Evolutionary conservation across 2,113 vertebrate species (phyloP).

Genomic region (Edolisoma coerulescens): DNA sequence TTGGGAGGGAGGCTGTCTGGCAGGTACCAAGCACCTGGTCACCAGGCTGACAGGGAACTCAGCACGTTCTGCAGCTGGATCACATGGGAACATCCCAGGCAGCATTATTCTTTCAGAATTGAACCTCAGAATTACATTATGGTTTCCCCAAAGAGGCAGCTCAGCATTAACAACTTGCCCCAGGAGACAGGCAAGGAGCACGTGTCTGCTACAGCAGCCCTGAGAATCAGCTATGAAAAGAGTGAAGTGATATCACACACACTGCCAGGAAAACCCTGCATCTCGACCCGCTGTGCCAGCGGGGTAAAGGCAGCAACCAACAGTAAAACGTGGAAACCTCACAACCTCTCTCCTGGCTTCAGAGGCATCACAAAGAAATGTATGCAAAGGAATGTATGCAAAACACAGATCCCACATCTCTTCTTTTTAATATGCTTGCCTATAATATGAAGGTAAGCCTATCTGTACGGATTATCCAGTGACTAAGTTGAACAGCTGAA

Average conservation of each 20-base stretch:
- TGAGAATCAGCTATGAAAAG: background rate
- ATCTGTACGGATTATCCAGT: background rate
- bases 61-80: background rate
- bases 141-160: background rate
- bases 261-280: background rate
- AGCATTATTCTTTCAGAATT: background rate
- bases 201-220: rapidly evolving
- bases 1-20: background rate
- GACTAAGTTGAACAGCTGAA: background rate
- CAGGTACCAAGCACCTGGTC: background rate
- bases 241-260: background rate
- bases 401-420: background rate
- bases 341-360: background rate
- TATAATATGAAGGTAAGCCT: background rate
- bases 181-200: background rate
- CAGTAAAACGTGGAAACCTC: background rate
- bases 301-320: background rate
- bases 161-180: background rate
- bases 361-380: background rate
- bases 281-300: rapidly evolving
- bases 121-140: background rate
- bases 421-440: background rate
- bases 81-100: background rate
- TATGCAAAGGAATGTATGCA: background rate
- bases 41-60: background rate